Evolutionary conservation across 2,113 vertebrate genomes (phyloP).

Genomic region (Mormoops blainvillei): DNA sequence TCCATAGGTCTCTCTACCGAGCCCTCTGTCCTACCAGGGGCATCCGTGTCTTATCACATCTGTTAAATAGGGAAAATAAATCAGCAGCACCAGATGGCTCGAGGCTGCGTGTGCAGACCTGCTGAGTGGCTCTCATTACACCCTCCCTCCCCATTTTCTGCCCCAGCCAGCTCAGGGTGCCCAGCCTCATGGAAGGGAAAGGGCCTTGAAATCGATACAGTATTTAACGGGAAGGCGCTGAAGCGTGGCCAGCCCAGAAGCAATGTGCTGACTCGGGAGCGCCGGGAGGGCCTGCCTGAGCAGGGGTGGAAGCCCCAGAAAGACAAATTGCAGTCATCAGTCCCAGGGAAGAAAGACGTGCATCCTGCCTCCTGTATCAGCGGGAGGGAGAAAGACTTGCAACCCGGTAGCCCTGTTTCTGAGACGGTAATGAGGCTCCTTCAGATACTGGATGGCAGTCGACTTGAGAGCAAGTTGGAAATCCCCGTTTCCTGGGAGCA

Average conservation of each 20-base stretch:
- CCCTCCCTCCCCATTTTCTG: background rate
- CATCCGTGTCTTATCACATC: background rate
- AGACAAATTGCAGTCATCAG: conserved; percentile 62
- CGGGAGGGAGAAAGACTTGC: conserved; percentile 44
- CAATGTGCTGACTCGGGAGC: conserved; percentile 46
- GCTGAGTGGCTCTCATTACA: background rate
- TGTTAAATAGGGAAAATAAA: conserved; percentile 48
- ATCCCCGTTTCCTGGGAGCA: conserved; percentile 52
- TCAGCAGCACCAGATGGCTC: background rate
- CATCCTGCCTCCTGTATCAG: conserved; percentile 31
- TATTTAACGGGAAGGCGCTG: conserved; percentile 42
- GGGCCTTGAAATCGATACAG: conserved; percentile 45
- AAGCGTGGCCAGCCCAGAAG: background rate
- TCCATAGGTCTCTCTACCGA: background rate
- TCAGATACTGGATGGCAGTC: conserved; percentile 16
- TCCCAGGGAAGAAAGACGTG: conserved; percentile 48
- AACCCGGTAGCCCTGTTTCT: conserved; percentile 49
- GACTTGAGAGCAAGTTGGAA: conserved; percentile 60
- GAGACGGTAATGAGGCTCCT: conserved; percentile 61
- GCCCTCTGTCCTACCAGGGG: background rate
- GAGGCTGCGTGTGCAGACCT: background rate
- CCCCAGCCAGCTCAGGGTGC: background rate
- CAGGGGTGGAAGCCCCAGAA: background rate
- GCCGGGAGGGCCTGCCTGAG: background rate
- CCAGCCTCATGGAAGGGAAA: background rate